A percentile compares a stretch with the other conserved stretches of the same genome.
Evolutionary conservation across 1,140 invertebrate genomes (phyloP).

Genomic region (Cydia pomonella): DNA sequence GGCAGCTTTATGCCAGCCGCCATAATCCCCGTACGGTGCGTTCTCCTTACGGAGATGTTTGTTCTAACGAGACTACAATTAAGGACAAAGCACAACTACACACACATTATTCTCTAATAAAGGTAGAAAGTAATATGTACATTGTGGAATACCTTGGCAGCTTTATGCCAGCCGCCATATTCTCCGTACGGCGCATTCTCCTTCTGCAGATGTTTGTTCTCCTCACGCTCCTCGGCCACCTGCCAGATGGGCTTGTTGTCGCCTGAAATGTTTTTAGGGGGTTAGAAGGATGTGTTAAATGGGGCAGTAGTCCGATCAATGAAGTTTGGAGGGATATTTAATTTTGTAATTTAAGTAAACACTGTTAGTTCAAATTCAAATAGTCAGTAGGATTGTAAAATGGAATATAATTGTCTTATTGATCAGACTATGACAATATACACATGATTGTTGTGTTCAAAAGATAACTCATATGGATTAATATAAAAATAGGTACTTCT

Average conservation of each 20-base stretch:
- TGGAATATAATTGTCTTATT: not conserved
- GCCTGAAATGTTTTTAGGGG: constrained; percentile 76
- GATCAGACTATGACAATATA: not conserved
- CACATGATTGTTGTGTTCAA: not conserved
- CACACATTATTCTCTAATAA: not conserved
- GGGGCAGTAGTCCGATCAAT: constrained; percentile 10
- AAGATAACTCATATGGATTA: constrained; percentile 4
- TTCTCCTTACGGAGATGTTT: constrained; percentile 96
- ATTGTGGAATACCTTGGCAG: constrained; percentile 86
- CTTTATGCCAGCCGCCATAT: constrained; percentile 98
- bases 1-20: constrained; percentile 99
- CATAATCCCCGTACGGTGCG: constrained; percentile 95
- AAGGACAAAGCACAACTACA: not conserved
- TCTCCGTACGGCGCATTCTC: constrained; percentile 96
- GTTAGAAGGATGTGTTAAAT: constrained; percentile 13
- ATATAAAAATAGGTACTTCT: not conserved
- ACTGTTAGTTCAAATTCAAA: too few species aligned
- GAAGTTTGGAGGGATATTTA: not conserved
- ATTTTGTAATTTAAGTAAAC: not conserved
- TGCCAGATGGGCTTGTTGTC: constrained; percentile 99
- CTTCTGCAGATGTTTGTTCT: constrained; percentile 95
- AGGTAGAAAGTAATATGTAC: constrained; percentile 26
- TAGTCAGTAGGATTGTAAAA: too few species aligned
- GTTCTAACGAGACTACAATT: constrained; percentile 81
- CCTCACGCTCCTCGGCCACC: constrained; percentile 98